Base-by-base conservation (phyloP, 2,113 vertebrate species). In the Microcebus lehilahytsara region DNA sequence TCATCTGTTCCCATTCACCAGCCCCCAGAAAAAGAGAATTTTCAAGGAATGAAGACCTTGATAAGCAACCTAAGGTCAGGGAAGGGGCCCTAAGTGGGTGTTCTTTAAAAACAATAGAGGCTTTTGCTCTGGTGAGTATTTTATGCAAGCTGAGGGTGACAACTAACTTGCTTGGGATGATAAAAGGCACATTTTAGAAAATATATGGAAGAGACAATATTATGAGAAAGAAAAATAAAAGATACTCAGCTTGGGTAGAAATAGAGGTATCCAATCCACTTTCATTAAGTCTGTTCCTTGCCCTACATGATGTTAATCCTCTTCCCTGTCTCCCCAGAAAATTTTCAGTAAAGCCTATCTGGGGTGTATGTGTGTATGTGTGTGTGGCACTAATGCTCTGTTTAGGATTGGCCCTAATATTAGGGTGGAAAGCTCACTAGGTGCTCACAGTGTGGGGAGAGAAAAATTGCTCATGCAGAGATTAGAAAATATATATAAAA, bases 111-210 rank as follows among this genome's bases (percentile, higher is more conserved):
- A 93, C 11, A 69, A 83, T 14, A 40, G n/a, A 93, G 30, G 42
- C 0, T 79, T 97, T 96, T 89, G n/a, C 40, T 95, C 30, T 85
- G 49, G 32, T 95, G 13, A 62, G 46, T 77, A 89, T 51, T 75
- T 64, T 46, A 71, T 71, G 20, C 42, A 92, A 89, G 42, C n/a
- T 95, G 42, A 91, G 8, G 46, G 58, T 75, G 77, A 40, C 30
- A 96, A 78, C 46, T 27, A 89, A 77, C 10, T 81, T 77, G 20
- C 27, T 66, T 86, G 56, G 30, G 37, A 37, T 91, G 34, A 77
- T 25, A 7, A 89, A 81, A 64, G 58, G 51, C 22, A 81, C 19
- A 37, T 51, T 96, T 91, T 85, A 69, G 25, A 78, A 83, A 42
- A 93, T 84, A 71, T 10, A 42, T 84, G 32, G 69, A 79, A 85